Base-by-base conservation (phyloP, 2,888 invertebrate genomes). In the Sialis fuliginosa region DNA sequence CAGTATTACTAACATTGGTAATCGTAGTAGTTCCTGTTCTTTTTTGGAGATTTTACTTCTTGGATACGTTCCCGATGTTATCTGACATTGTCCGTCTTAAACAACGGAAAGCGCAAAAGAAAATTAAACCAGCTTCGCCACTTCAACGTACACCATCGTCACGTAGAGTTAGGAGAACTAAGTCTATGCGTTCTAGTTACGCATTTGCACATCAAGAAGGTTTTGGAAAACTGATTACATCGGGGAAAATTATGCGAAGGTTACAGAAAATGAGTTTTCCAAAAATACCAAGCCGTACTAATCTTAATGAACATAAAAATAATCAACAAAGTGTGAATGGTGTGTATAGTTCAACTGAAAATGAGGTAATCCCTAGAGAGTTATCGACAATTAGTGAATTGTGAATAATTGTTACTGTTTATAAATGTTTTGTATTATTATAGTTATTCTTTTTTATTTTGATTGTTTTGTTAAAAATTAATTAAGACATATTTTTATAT, bases 171-270 rank as follows among this genome's bases (percentile, higher is more conserved):
- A 74, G 96, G 35, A 80, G 91, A 57, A 22, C 22, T 35, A 80
- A 91, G 57, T 93, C 92, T 33, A 77, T 96, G 52, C 82, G 96
- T 48, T 95, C 95, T 8, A 96, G 97, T 48, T 93, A 98, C 69
- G 97, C 97, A 7, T 98, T 98, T 70, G 92, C 97, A 48, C 97
- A 98, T 69, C 93, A 93, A 61, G 90, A 92, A 72, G 95, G 95
- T 56, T 96, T 95, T 66, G 95, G 95, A 43, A 77, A 91, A 13
- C 83, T 98, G 56, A 98, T 98, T 63, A 97, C 95, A 8, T 91
- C 91, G 44, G 96, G 95, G 50, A 91, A 91, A 68, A 92, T 95
- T 60, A 93, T 95, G 92, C 75, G 81, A 53, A 82, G 85, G 61
- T 69, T 85, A 63, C 85, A 85, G 47, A 85, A 84, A 64, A 66